phyloP scores from a whole-genome alignment of 2,113 vertebrate species.

The Sarotherodon lohbergeri region DNA sequence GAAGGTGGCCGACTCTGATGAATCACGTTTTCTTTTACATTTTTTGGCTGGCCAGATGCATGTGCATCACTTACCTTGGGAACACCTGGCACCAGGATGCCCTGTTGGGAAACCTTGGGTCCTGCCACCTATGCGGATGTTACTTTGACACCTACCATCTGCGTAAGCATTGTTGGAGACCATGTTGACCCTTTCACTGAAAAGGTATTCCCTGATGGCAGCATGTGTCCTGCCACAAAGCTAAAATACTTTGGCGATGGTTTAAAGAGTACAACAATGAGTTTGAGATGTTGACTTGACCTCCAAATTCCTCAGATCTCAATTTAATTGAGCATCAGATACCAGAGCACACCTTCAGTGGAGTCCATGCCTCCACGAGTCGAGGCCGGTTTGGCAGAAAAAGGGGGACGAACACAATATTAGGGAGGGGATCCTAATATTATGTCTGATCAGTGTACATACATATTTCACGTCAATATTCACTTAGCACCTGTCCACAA shows the following conservation, averaged over 20 bases:
- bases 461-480: background rate
- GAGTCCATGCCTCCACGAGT: background rate
- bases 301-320: background rate
- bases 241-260: accelerated
- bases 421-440: background rate
- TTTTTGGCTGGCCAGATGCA: background rate
- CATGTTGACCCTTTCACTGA: background rate
- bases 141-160: background rate
- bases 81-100: background rate
- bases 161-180: background rate
- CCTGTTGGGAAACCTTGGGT: background rate
- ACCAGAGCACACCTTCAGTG: background rate
- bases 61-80: background rate
- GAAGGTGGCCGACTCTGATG: background rate
- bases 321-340: background rate
- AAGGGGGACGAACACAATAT: background rate
- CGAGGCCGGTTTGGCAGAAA: background rate
- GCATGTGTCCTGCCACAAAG: background rate
- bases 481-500: background rate
- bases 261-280: background rate
- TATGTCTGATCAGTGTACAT: background rate
- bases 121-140: background rate
- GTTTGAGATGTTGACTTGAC: background rate
- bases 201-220: background rate
- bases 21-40: background rate